Evolutionary conservation across 2,888 invertebrate species (phyloP).

Genomic region (Chaetoderma sp.): DNA sequence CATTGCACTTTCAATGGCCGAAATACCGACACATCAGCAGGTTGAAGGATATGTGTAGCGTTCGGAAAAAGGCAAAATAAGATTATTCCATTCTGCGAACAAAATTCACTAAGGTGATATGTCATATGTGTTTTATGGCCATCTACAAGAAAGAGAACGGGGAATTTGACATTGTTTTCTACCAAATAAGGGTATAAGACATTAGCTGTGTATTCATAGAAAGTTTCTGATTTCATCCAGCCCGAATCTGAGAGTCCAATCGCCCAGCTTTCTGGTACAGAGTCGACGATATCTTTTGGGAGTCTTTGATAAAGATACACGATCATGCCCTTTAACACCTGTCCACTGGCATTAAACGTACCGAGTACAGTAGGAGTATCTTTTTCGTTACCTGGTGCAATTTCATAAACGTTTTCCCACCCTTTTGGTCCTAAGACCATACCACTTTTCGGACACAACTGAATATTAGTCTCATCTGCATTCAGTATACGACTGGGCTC

Average conservation of each 20-base stretch:
- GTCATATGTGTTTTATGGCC: background rate
- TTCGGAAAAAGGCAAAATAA: conserved; percentile 29
- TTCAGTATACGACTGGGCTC: conserved; percentile 13
- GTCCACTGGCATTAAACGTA: background rate
- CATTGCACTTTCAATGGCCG: conserved; percentile 27
- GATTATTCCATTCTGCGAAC: conserved; percentile 19
- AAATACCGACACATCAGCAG: conserved; percentile 28
- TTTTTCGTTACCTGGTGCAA: conserved; percentile 2
- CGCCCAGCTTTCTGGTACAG: conserved; percentile 1
- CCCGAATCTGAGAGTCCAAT: background rate
- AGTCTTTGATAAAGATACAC: background rate
- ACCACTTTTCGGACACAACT: conserved; percentile 13
- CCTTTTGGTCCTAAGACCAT: conserved; percentile 3
- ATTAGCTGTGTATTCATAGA: conserved; percentile 5
- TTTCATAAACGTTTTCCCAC: conserved; percentile 4
- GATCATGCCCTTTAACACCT: background rate
- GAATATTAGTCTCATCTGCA: conserved; percentile 22
- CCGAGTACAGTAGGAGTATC: conserved; percentile 5
- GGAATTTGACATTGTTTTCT: conserved; percentile 6
- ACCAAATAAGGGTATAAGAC: conserved; percentile 3
- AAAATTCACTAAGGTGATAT: background rate
- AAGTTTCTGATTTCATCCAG: conserved; percentile 6
- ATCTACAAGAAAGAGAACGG: conserved; percentile 2
- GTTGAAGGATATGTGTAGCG: conserved; percentile 28
- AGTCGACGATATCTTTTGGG: background rate